Evolutionary conservation across 2,113 vertebrate genomes (phyloP), one percentile per base, ranked within the genome.

Genomic region (Arvicanthis niloticus): DNA sequence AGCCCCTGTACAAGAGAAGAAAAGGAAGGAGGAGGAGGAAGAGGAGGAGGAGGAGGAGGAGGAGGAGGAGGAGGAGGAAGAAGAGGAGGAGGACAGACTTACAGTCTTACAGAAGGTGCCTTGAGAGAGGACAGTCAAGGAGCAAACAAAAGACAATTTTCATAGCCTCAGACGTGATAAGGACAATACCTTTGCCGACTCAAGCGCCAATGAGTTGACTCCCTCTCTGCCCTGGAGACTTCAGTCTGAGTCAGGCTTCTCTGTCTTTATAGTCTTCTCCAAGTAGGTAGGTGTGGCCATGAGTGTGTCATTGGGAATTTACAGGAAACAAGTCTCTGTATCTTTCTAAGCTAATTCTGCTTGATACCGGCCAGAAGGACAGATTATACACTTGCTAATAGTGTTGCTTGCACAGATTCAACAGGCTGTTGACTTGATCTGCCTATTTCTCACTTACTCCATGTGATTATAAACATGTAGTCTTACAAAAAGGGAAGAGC

Each of bases 111-210:
- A 91, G 67, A 75, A 70, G 92, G 60, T 7, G 68, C 60, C 58
- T 67, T 65, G 60, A 95, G 72, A 70, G 21, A 89, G 19, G 65
- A 65, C 24, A 62, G 93, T 21, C 68, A 75, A 88, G 26, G 51
- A 75, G 16, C 22, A 84, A 87, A 78, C 84, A 67, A 45, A 82
- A 89, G 40, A n/a, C 60, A 73, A 31, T 65, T 65, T 67, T 51
- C 82, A 93, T 68, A 96, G 93, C 67, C 51, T 85, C n/a, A 92
- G 80, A 73, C 34, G 37, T 62, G 77, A 40, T 53, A 31, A 90
- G 90, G 53, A 89, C 86, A 11, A 70, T 97, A 97, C 97, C 98
- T 98, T 93, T 91, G 89, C 48, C 17, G 85, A 77, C 60, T 90
- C 19, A 13, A 81, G 62, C 3, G 19, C 45, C 77, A 87, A 73